Evolutionary conservation across 2,888 invertebrate species (phyloP).

Genomic region (Asteroscopus sphinx): DNA sequence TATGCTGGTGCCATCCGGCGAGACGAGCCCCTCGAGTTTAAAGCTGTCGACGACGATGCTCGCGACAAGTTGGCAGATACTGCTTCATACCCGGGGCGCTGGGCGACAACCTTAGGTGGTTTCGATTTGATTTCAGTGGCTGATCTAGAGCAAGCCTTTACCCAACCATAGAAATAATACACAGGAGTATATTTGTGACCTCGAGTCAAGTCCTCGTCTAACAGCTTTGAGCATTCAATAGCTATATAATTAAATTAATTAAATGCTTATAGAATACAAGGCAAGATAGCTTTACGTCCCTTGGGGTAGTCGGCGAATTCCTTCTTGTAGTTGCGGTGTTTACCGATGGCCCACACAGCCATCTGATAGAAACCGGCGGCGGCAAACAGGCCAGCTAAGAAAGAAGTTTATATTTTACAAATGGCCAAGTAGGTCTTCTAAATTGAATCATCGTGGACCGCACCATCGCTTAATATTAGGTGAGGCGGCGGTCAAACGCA

Average conservation of each 20-base stretch:
- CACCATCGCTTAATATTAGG: no score
- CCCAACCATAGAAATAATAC: slow-evolving; percentile 43
- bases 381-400: slow-evolving; percentile 95
- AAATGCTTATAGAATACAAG: slow-evolving; percentile 92
- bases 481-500: no score
- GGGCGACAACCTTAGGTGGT: no score
- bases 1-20: no score
- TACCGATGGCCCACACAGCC: slow-evolving; percentile 98
- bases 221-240: slow-evolving; percentile 22
- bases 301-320: slow-evolving; percentile 98
- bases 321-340: slow-evolving; percentile 97
- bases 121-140: no score
- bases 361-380: slow-evolving; percentile 98
- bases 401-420: slow-evolving; percentile 9
- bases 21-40: no score
- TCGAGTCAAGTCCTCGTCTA: slow-evolving; percentile 23
- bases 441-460: no score
- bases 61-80: no score
- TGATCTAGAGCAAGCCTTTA: no score
- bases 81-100: no score
- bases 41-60: no score
- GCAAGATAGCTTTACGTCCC: slow-evolving; percentile 96
- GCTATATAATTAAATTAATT: slow-evolving; percentile 11
- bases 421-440: background rate
- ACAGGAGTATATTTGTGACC: slow-evolving; percentile 46